Percentiles rank a stretch among this genome's conserved stretches.
Evolutionary conservation across 2,888 invertebrate genomes (phyloP).

Genomic region (Exocentrus adspersus): DNA sequence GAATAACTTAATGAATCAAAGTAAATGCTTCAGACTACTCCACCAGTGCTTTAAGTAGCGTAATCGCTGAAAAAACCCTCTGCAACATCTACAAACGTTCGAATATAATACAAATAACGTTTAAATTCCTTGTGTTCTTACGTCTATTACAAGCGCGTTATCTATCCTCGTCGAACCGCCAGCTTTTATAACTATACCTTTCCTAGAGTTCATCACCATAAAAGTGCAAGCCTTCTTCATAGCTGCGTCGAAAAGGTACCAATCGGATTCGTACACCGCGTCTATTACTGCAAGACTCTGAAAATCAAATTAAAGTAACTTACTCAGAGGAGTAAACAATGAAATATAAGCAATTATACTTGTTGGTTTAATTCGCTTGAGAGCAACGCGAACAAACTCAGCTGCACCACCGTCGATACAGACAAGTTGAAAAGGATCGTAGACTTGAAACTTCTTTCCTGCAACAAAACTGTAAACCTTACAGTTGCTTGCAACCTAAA

Average conservation of each 20-base stretch:
- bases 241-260: constrained; percentile 7
- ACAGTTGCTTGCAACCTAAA: no score
- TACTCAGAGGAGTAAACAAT: no score
- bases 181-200: constrained; percentile 5
- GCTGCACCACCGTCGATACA: constrained; percentile 30
- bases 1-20: no score
- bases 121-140: not conserved
- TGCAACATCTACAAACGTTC: constrained; percentile 15
- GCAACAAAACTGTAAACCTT: constrained; percentile 2
- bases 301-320: no score
- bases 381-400: constrained; percentile 35
- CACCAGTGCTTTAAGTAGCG: constrained; percentile 7
- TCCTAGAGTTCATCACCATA: constrained; percentile 11
- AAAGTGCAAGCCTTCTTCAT: constrained; percentile 5
- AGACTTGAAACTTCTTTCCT: constrained; percentile 37
- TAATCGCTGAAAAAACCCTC: constrained; percentile 19
- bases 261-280: not conserved
- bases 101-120: no score
- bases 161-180: not conserved
- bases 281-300: constrained; percentile 8
- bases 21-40: no score
- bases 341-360: no score
- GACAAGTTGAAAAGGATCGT: constrained; percentile 34
- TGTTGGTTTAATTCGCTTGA: constrained; percentile 22
- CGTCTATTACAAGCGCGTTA: constrained; percentile 9